Evolutionary conservation across 2,113 vertebrate species (phyloP), one percentile per base, ranked within the genome.

Genomic region (Tichodroma muraria): DNA sequence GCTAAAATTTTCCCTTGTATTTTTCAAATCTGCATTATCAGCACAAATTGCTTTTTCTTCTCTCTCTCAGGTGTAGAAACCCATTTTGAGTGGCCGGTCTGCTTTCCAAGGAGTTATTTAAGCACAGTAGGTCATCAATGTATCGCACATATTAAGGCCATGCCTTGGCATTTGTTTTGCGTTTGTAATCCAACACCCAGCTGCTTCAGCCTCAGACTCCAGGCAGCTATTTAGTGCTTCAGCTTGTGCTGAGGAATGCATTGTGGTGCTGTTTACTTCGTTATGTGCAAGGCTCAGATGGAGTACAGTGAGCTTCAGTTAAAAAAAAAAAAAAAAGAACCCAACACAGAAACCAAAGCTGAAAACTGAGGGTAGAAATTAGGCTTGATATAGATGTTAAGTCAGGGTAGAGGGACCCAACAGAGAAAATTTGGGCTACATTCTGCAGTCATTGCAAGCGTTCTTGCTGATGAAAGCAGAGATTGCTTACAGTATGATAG

Each of bases 161-260:
- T 93, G 96, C 91, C 93, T 91, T 94, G 94, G 94, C 96, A 93
- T 95, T 96, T 95, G 93, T 78, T 95, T 73, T 47, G 80, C 59
- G 53, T 95, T 96, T 97, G 95, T 96, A 97, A 97, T 86, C 89
- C 75, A 95, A 96, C 85, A 89, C 94, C 94, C 96, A 95, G 95
- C 91, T 95, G 96, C 95, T 97, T 63, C 83, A 8, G 88, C 88
- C 88, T 94, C 83, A 37, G 83, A 93, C 93, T 92, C 76, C 80
- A 49, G 89, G 95, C 91, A 89, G 95, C 80, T 94, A 91, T 96
- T 95, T 93, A 92, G 94, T 70, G 78, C 93, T 90, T 94, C 89
- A 75, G 82, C 91, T 80, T 73, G 85, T 90, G 85, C 64, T 80
- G 80, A 96, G 95, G 95, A 96, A 96, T 92, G 94, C 91, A 89